Percentiles rank a stretch among this genome's conserved stretches.
Evolutionary conservation across 1,140 invertebrate genomes (phyloP).

Genomic region (Drosophila nannoptera): DNA sequence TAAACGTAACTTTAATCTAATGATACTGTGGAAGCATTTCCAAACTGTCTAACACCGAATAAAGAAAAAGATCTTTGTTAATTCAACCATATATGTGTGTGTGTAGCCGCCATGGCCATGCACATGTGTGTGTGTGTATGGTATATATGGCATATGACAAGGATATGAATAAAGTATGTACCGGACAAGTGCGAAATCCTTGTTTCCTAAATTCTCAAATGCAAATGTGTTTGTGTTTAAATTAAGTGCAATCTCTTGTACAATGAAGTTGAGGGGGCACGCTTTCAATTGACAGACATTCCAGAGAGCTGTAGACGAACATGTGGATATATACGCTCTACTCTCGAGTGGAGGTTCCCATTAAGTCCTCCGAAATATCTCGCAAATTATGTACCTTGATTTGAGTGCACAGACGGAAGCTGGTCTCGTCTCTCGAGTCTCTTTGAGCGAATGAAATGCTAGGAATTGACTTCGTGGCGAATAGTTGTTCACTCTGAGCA

Average conservation of each 20-base stretch:
- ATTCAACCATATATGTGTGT: slow-evolving; percentile 13
- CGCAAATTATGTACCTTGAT: no score
- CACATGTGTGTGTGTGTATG: background rate
- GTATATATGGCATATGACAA: background rate
- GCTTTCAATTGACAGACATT: background rate
- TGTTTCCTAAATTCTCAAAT: slow-evolving; percentile 26
- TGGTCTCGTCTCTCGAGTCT: no score
- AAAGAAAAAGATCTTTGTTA: slow-evolving; percentile 10
- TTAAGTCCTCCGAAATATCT: no score
- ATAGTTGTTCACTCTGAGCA: background rate
- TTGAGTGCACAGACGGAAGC: no score
- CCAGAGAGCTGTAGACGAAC: background rate
- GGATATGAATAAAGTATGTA: slow-evolving; percentile 21
- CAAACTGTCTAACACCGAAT: slow-evolving; percentile 10
- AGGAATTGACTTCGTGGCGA: no score
- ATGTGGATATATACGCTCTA: background rate
- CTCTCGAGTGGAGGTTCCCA: no score
- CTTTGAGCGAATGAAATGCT: no score
- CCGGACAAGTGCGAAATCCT: slow-evolving; percentile 4
- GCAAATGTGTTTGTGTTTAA: slow-evolving; percentile 4
- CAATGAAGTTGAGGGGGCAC: background rate
- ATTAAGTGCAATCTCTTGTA: slow-evolving; percentile 33
- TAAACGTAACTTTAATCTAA: slow-evolving; percentile 1
- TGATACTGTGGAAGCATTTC: slow-evolving; percentile 7
- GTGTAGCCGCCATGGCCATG: slow-evolving; percentile 14